Evolutionary conservation across 2,113 vertebrate genomes (phyloP).

Genomic region (Cryptomyrus ogoouensis): DNA sequence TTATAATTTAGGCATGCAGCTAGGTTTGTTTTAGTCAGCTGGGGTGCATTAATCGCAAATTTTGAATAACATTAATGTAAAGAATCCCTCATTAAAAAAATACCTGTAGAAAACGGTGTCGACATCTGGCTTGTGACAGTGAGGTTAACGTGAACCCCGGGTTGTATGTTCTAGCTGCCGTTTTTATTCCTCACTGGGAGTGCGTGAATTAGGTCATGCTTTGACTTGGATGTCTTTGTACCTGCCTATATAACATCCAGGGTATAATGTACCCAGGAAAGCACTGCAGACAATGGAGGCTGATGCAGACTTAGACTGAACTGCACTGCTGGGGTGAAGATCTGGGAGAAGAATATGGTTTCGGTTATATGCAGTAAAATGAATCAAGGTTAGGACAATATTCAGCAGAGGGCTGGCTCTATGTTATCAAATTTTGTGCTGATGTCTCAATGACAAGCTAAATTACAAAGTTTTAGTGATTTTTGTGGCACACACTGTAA

Average conservation of each 20-base stretch:
- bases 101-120: neutral
- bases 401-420: neutral
- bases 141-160: neutral
- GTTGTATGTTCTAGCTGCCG: neutral
- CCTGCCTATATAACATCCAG: neutral
- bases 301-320: neutral
- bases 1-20: neutral
- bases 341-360: neutral
- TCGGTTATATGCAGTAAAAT: neutral
- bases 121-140: neutral
- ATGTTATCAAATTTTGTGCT: neutral
- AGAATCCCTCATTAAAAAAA: neutral
- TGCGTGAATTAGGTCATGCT: neutral
- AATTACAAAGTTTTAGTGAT: neutral
- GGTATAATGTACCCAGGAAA: neutral
- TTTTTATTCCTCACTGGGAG: neutral
- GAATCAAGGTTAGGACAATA: neutral
- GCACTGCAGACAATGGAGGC: neutral
- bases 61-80: neutral
- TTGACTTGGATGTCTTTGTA: neutral
- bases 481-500: neutral
- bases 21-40: neutral
- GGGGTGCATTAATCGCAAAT: neutral
- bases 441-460: neutral
- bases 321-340: neutral